Evolutionary conservation across 2,113 vertebrate genomes (phyloP).

Genomic region (Limanda limanda): DNA sequence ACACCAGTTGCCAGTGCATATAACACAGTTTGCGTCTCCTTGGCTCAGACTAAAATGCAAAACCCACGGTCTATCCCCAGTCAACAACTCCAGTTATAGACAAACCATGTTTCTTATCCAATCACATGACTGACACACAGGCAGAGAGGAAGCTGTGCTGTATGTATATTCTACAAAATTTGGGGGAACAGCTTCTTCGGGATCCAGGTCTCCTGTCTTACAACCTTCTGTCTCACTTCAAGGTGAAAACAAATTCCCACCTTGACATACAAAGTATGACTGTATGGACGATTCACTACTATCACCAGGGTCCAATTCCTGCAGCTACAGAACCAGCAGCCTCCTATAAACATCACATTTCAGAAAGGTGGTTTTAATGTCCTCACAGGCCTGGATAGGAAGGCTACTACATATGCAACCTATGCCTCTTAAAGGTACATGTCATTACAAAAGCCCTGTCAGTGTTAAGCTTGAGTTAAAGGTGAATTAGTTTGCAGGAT

Average conservation of each 20-base stretch:
- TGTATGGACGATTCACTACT: not conserved
- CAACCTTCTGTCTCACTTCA: conserved; percentile 24
- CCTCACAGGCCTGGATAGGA: conserved; percentile 46
- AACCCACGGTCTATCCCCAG: not conserved
- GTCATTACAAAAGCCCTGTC: conserved; percentile 10
- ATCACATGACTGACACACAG: conserved; percentile 26
- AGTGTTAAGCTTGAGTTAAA: not conserved
- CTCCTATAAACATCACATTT: conserved; percentile 20
- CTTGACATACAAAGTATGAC: not conserved
- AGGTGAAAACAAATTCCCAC: conserved; percentile 23
- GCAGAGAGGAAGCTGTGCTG: conserved; percentile 23
- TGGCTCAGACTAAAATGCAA: too few species aligned
- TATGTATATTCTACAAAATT: conserved; percentile 35
- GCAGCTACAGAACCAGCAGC: conserved; percentile 15
- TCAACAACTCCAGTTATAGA: conserved; percentile 12
- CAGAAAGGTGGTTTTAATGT: conserved; percentile 14
- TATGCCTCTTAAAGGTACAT: conserved; percentile 20
- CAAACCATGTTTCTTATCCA: not conserved
- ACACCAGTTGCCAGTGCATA: conserved; percentile 14
- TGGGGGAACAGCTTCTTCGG: conserved; percentile 35
- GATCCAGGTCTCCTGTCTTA: conserved; percentile 42
- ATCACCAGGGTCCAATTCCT: not conserved
- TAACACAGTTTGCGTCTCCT: not conserved
- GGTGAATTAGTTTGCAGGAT: not conserved
- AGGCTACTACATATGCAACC: conserved; percentile 7